Evolutionary conservation across 2,113 vertebrate genomes (phyloP), one percentile per base, ranked within the genome.

Genomic region (Echinops telfairi): DNA sequence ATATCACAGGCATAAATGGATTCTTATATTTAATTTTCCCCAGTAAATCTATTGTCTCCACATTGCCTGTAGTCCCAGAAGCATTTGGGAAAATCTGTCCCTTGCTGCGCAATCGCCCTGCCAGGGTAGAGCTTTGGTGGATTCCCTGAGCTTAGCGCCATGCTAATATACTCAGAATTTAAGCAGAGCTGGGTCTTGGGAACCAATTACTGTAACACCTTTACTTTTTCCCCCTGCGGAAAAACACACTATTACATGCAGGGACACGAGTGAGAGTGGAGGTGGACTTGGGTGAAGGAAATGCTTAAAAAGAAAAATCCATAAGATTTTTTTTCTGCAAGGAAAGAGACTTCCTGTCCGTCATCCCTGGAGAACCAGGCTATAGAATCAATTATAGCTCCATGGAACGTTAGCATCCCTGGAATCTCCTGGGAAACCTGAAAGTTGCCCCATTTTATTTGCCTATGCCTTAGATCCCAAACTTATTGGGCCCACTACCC

Each of bases 261-360:
- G 75, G 88, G 90, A 89, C 57, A 88, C 14, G 17, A 90, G 92
- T 96, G 77, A 87, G 92, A 83, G 88, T 92, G 78, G 58, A 93
- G 89, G 92, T 90, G 93, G 88, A 68, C 94, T 86, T 90, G 33
- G 91, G 86, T 95, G 92, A 96, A 97, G 96, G 95, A 94, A 90
- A 78, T 4, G 0, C 86, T 81, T 81, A 86, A 93, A 95, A 90
- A 38, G 85, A 93, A 96, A 93, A 84, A 90, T 95, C 84, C 43
- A n/a, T 84, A 92, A 88, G 81, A 58, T 90, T 88, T 94, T 92
- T 92, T 90, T 90, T 82, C 94, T 95, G 83, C 80, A 88, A 60
- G 29, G 57, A 79, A 89, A 93, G 60, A 9, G 71, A 93, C 40
- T 77, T 60, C 0, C 38, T 71, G 62, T 10, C 88, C 90, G 95